These are phyloP conservation scores for Phrixothrix hirtus DNA, from an alignment of 2,888 invertebrate species.

Conservation along the genomic window DNA sequence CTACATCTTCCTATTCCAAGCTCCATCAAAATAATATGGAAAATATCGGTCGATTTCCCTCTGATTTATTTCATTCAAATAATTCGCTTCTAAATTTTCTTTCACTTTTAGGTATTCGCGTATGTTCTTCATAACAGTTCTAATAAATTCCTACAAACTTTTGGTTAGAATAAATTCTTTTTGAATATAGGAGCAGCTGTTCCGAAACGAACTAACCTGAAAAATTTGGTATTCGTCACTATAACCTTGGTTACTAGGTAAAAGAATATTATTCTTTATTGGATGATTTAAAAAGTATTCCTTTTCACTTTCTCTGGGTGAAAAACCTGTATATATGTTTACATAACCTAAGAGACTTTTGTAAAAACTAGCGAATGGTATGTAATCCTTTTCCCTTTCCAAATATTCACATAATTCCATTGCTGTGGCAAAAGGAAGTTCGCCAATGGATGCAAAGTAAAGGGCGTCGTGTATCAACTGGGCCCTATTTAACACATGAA, in stretches of 20 bases:
- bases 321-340: not conserved
- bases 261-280: not conserved
- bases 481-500: slow-evolving; percentile 70
- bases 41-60: slow-evolving; percentile 1
- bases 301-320: not conserved
- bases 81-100: not conserved
- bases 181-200: not conserved
- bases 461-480: slow-evolving; percentile 76
- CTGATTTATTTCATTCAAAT: not conserved
- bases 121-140: not conserved
- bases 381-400: slow-evolving; percentile 62
- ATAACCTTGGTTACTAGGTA: not conserved
- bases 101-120: not conserved
- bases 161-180: not conserved
- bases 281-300: slow-evolving; percentile 6
- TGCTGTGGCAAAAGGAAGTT: slow-evolving; percentile 59
- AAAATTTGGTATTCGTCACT: not conserved
- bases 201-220: not conserved
- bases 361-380: slow-evolving; percentile 53
- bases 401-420: slow-evolving; percentile 65
- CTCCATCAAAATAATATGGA: slow-evolving; percentile 5
- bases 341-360: not conserved
- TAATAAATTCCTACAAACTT: not conserved
- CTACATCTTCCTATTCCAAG: too few relatives aligned
- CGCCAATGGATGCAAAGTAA: slow-evolving; percentile 64